These are phyloP conservation scores for Cryptocephalus moraei DNA, from an alignment of 2,888 invertebrate genomes.

Conservation along the genomic window DNA sequence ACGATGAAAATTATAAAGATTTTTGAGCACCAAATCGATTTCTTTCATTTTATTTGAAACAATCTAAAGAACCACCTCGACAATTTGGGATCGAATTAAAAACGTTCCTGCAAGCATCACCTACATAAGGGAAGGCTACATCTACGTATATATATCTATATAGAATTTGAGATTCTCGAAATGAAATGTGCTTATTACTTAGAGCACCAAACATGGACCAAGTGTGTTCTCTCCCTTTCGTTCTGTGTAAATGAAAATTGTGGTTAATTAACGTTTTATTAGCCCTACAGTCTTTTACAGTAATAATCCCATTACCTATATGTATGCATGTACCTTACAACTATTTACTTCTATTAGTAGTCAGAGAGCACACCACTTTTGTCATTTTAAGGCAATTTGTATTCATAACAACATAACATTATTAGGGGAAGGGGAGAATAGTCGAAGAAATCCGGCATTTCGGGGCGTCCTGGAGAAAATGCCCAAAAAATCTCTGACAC, in stretches of 20 bases:
- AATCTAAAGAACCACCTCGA: no score
- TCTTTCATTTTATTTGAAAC: no score
- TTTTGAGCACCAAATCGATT: no score
- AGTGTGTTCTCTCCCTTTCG: slow-evolving; percentile 10
- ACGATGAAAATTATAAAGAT: no score
- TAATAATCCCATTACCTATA: slow-evolving; percentile 16
- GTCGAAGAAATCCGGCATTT: no score
- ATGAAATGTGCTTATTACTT: slow-evolving; percentile 1
- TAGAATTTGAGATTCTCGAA: no score
- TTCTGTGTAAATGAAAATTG: not conserved
- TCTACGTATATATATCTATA: no score
- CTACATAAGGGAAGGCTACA: no score
- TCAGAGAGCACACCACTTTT: slow-evolving; percentile 28
- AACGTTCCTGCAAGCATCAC: no score
- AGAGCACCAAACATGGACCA: slow-evolving; percentile 13
- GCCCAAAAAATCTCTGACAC: not conserved
- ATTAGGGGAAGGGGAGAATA: no score
- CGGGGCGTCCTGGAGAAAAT: no score
- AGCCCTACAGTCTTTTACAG: slow-evolving; percentile 35
- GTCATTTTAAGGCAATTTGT: slow-evolving; percentile 28
- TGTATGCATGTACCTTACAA: slow-evolving; percentile 1
- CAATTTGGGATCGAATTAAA: no score
- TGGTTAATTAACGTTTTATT: slow-evolving; percentile 31
- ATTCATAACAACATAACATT: slow-evolving; percentile 2
- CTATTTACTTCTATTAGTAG: slow-evolving; percentile 3